A percentile compares a stretch with the other conserved stretches of the same genome.
phyloP scores from a whole-genome alignment of 2,797 vertebrate genomes.

The Gorsachius magnificus region DNA sequence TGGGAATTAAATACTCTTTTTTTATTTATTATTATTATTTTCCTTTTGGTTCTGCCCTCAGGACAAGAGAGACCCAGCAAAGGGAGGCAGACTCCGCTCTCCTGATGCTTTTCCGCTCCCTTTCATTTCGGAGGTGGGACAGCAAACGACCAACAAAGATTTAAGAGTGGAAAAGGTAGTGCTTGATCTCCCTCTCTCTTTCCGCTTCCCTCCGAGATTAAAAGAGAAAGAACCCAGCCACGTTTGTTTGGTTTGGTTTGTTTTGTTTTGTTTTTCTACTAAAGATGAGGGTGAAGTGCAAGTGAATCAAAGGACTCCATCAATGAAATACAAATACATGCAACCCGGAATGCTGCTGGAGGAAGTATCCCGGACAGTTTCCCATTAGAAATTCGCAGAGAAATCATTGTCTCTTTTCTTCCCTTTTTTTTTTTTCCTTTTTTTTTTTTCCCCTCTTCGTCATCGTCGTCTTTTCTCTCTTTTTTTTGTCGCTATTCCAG shows the following conservation, averaged over 20 bases:
- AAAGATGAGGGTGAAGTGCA: constrained; percentile 73
- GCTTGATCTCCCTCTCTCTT: constrained; percentile 12
- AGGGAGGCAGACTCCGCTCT: constrained; percentile 11
- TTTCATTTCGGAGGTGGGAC: constrained; percentile 37
- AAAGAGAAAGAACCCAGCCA: constrained; percentile 53
- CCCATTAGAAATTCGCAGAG: constrained; percentile 73
- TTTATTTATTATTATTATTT: no score
- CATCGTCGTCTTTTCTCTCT: background rate
- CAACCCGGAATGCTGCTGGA: constrained; percentile 78
- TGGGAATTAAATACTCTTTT: constrained; percentile 53
- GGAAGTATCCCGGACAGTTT: constrained; percentile 75
- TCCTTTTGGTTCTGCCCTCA: background rate
- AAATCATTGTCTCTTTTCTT: constrained; percentile 62
- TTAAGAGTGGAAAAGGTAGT: background rate
- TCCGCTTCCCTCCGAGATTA: constrained; percentile 42
- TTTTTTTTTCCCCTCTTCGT: background rate
- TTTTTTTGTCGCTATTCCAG: constrained; percentile 81
- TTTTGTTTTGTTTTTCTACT: constrained; percentile 42
- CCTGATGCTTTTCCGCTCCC: constrained; percentile 5
- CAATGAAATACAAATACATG: constrained; percentile 85
- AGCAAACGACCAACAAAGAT: background rate
- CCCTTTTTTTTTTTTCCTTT: background rate
- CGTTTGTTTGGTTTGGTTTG: constrained; percentile 4
- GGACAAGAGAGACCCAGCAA: constrained; percentile 33
- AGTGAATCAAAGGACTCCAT: constrained; percentile 79